These are phyloP conservation scores for Pteria penguin DNA, from an alignment of 2,888 invertebrate species.

Conservation along the genomic window DNA sequence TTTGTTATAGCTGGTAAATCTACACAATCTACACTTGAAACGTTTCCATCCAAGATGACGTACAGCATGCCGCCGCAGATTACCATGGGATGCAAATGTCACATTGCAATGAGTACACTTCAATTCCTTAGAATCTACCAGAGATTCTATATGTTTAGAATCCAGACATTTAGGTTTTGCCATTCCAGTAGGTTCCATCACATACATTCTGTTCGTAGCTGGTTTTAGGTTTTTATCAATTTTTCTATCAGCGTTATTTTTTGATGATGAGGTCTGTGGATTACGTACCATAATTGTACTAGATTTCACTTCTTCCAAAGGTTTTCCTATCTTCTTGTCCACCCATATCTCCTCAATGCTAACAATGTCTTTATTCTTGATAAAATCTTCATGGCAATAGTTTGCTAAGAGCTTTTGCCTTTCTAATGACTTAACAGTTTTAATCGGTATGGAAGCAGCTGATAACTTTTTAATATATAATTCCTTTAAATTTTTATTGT, in stretches of 20 bases:
- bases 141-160: conserved; percentile 64
- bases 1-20: conserved; percentile 80
- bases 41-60: conserved; percentile 87
- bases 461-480: neutral
- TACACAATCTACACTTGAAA: conserved; percentile 88
- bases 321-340: conserved; percentile 54
- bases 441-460: neutral
- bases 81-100: conserved; percentile 82
- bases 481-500: neutral
- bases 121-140: conserved; percentile 68
- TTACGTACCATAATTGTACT: conserved; percentile 19
- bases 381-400: neutral
- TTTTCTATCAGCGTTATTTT: conserved; percentile 2
- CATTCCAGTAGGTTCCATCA: conserved; percentile 47
- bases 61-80: conserved; percentile 88
- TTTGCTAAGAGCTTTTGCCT: neutral
- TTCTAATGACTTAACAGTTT: neutral
- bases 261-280: neutral
- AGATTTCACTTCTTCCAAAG: conserved; percentile 32
- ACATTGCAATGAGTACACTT: conserved; percentile 75
- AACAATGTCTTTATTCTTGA: neutral
- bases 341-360: conserved; percentile 61
- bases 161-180: conserved; percentile 59
- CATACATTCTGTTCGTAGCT: conserved; percentile 53
- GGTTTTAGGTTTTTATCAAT: neutral